phyloP scores from a whole-genome alignment of 1,140 invertebrate genomes.

The Zophobas morio region DNA sequence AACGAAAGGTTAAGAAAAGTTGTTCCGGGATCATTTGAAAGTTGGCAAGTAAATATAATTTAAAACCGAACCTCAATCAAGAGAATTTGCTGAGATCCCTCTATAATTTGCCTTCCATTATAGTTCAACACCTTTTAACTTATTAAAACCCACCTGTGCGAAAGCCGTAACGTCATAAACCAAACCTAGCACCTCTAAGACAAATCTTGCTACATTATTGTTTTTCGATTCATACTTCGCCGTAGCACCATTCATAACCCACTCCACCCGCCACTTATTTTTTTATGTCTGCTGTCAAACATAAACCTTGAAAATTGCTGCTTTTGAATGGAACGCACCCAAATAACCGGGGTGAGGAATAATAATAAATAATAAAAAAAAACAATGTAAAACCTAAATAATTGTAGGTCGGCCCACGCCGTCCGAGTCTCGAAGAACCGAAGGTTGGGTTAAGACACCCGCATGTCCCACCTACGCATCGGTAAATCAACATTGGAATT shows the following conservation, averaged over 20 bases:
- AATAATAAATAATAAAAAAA: conserved; percentile 43
- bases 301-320: conserved; percentile 38
- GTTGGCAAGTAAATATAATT: too few species aligned
- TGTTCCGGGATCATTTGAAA: too few species aligned
- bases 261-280: not conserved
- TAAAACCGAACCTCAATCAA: too few species aligned
- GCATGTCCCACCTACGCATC: conserved; percentile 54
- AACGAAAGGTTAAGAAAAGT: too few species aligned
- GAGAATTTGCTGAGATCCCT: too few species aligned
- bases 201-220: too few species aligned
- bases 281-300: conserved; percentile 34
- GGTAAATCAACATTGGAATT: conserved; percentile 58
- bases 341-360: conserved; percentile 29
- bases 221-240: too few species aligned
- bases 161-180: too few species aligned
- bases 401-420: conserved; percentile 45
- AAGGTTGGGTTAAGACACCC: conserved; percentile 52
- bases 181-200: too few species aligned
- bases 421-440: conserved; percentile 32
- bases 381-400: conserved; percentile 46
- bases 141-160: too few species aligned
- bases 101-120: too few species aligned
- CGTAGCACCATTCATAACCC: not conserved
- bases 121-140: too few species aligned
- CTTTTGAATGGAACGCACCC: conserved; percentile 41